phyloP scores from a whole-genome alignment of 2,797 vertebrate species.

The Myotis myotis region DNA sequence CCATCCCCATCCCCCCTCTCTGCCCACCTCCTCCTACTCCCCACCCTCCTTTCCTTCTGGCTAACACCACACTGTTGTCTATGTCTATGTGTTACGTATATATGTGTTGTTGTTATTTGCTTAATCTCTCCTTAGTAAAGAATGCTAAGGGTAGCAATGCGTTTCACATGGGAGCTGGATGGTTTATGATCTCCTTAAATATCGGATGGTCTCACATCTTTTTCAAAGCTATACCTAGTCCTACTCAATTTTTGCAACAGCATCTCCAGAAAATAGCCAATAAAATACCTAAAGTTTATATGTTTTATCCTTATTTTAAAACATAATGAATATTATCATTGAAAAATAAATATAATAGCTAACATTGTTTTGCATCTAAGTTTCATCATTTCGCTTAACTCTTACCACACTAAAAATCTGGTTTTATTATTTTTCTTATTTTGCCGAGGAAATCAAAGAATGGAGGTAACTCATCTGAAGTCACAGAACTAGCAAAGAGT shows the following conservation, averaged over 20 bases:
- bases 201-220: background rate
- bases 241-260: background rate
- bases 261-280: background rate
- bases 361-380: background rate
- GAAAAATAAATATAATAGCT: background rate
- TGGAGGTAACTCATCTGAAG: background rate
- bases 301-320: conserved; percentile 23
- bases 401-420: background rate
- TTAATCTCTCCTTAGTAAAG: background rate
- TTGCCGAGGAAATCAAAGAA: background rate
- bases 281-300: background rate
- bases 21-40: background rate
- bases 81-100: background rate
- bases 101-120: background rate
- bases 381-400: conserved; percentile 2
- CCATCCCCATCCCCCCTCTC: background rate
- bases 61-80: no score
- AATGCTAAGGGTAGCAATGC: conserved; percentile 41
- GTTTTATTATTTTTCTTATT: conserved; percentile 16
- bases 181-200: conserved; percentile 41
- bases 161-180: conserved; percentile 30
- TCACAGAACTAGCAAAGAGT: background rate
- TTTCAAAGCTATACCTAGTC: background rate
- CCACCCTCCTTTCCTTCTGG: background rate
- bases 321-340: background rate